These are phyloP conservation scores for Drosophila neocordata DNA, from an alignment of 1,140 invertebrate species.

Conservation along the genomic window DNA sequence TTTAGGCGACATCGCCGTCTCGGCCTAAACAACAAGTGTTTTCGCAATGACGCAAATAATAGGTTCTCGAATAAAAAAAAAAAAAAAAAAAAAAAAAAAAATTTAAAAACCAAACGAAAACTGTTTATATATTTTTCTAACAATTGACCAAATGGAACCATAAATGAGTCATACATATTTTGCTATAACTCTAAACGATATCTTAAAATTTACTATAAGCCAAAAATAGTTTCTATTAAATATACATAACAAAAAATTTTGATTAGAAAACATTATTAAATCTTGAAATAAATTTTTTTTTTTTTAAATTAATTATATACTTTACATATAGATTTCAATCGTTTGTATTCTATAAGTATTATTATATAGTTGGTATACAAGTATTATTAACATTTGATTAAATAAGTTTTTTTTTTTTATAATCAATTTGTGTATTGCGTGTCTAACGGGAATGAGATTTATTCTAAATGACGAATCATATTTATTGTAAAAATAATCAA, in stretches of 20 bases:
- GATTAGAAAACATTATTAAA: too few species aligned
- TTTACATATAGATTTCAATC: too few species aligned
- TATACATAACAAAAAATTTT: too few species aligned
- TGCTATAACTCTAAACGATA: too few species aligned
- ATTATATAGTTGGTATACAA: too few species aligned
- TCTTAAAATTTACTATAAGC: too few species aligned
- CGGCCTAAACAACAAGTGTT: constrained; percentile 37
- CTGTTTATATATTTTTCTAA: constrained; percentile 6
- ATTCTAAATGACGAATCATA: constrained; percentile 1
- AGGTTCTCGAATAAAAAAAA: background rate
- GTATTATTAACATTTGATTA: background rate
- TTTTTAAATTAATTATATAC: too few species aligned
- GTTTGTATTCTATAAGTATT: too few species aligned
- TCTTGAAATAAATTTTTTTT: too few species aligned
- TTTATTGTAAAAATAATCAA: constrained; percentile 1
- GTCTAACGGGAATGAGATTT: constrained; percentile 1
- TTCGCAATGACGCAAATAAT: constrained; percentile 45
- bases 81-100: background rate
- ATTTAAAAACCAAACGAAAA: constrained; percentile 12
- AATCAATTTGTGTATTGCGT: background rate
- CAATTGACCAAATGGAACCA: background rate
- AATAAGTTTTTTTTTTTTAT: background rate
- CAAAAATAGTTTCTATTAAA: too few species aligned
- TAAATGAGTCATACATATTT: background rate
- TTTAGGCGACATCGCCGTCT: background rate